These are phyloP conservation scores for Hafferia zeledoni DNA, from an alignment of 2,797 vertebrate genomes.

Conservation along the genomic window DNA sequence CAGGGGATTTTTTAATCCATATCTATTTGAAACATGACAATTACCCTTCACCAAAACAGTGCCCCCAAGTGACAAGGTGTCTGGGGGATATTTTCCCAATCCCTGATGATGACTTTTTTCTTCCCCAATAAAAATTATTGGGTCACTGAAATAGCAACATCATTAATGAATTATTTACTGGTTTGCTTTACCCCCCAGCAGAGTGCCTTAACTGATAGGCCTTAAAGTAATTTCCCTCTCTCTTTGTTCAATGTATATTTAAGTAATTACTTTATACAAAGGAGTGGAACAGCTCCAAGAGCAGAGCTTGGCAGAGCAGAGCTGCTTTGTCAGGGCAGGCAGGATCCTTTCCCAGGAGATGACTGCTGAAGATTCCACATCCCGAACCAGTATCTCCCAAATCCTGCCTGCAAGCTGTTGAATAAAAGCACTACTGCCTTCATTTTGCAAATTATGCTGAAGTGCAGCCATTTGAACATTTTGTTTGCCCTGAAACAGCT, in stretches of 20 bases:
- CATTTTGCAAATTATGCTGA: neutral
- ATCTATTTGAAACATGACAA: neutral
- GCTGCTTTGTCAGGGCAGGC: neutral
- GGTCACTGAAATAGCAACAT: neutral
- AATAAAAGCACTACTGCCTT: neutral
- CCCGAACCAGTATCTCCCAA: neutral
- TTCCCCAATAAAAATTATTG: slow-evolving; percentile 1
- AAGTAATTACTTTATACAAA: slow-evolving; percentile 59
- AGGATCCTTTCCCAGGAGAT: neutral
- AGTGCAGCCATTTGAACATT: accelerated
- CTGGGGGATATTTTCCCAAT: neutral
- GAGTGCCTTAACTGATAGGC: slow-evolving; percentile 1
- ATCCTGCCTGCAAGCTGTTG: neutral
- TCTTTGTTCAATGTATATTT: slow-evolving; percentile 60
- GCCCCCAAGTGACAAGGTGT: neutral
- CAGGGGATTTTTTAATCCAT: accelerated
- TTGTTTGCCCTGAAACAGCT: neutral
- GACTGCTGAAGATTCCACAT: neutral
- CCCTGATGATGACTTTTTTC: neutral
- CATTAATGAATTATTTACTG: slow-evolving; percentile 30
- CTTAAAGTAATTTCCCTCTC: slow-evolving; percentile 42
- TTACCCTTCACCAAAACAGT: neutral
- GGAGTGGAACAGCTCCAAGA: slow-evolving; percentile 35
- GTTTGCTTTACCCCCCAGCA: slow-evolving; percentile 29
- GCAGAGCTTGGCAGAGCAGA: slow-evolving; percentile 20